These are phyloP conservation scores for Romanomermis culicivorax DNA, from an alignment of 2,888 invertebrate genomes.

Conservation along the genomic window DNA sequence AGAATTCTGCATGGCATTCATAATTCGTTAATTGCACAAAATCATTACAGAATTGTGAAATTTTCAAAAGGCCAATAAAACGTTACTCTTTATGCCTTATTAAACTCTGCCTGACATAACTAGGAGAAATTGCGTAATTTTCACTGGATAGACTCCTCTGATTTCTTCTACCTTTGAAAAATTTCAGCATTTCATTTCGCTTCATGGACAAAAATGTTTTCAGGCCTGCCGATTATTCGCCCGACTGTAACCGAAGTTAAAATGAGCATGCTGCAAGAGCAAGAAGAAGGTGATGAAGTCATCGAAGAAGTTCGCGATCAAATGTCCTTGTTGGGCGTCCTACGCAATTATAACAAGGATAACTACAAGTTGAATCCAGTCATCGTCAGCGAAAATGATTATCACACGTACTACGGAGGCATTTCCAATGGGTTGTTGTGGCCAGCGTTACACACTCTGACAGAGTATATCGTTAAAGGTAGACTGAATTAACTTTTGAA, in stretches of 20 bases:
- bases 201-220: no score
- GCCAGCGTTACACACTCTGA: constrained; percentile 20
- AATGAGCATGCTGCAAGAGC: constrained; percentile 2
- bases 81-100: no score
- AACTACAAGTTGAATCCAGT: constrained; percentile 27
- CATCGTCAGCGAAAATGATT: constrained; percentile 24
- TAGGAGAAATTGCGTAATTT: no score
- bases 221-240: constrained; percentile 1
- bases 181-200: no score
- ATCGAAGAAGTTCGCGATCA: neutral
- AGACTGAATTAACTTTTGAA: no score
- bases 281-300: neutral
- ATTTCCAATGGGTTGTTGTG: constrained; percentile 22
- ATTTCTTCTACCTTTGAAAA: no score
- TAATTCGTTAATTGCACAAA: no score
- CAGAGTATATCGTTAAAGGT: constrained; percentile 8
- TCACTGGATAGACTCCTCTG: no score
- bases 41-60: no score
- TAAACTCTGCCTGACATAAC: no score
- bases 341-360: constrained; percentile 24
- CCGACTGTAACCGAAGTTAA: neutral
- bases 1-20: no score
- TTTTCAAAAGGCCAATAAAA: no score
- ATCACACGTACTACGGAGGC: constrained; percentile 21
- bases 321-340: constrained; percentile 23